Percentiles rank a stretch among this genome's conserved stretches.
Conservation (phyloP, 2,113 vertebrate species). For the Bettongia penicillata region DNA sequence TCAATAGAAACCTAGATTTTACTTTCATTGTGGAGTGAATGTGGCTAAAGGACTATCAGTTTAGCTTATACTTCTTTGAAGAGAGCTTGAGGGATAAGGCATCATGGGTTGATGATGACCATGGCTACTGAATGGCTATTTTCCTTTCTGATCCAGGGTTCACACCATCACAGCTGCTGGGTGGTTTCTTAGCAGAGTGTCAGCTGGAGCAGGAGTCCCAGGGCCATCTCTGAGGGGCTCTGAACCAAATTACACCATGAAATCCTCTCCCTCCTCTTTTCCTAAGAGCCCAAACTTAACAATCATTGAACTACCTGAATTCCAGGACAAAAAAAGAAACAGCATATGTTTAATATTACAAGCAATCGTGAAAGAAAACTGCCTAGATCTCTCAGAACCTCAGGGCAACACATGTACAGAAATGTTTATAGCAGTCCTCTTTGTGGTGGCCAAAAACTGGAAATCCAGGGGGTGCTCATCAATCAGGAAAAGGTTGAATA, state of each 20-base stretch:
- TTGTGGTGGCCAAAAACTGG: too few relatives aligned
- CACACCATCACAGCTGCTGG: background rate
- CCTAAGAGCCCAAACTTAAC: too few relatives aligned
- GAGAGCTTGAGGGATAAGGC: background rate
- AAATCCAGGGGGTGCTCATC: too few relatives aligned
- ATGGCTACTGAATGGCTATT: background rate
- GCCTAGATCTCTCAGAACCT: too few relatives aligned
- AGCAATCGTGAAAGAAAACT: too few relatives aligned
- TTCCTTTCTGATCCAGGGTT: background rate
- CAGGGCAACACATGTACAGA: too few relatives aligned
- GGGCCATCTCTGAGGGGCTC: background rate
- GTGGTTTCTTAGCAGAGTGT: background rate
- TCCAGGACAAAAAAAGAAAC: too few relatives aligned
- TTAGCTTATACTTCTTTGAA: background rate
- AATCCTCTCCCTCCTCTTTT: too few relatives aligned
- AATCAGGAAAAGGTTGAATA: too few relatives aligned
- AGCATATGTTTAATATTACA: too few relatives aligned
- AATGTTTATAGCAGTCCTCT: too few relatives aligned
- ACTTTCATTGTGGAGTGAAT: background rate
- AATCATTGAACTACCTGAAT: too few relatives aligned
- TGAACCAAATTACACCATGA: background rate
- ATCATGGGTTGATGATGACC: background rate
- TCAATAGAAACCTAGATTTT: background rate
- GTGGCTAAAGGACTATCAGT: background rate
- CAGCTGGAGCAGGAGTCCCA: background rate